phyloP scores from a whole-genome alignment of 2,888 invertebrate genomes.

The Platerodrilus igneus region DNA sequence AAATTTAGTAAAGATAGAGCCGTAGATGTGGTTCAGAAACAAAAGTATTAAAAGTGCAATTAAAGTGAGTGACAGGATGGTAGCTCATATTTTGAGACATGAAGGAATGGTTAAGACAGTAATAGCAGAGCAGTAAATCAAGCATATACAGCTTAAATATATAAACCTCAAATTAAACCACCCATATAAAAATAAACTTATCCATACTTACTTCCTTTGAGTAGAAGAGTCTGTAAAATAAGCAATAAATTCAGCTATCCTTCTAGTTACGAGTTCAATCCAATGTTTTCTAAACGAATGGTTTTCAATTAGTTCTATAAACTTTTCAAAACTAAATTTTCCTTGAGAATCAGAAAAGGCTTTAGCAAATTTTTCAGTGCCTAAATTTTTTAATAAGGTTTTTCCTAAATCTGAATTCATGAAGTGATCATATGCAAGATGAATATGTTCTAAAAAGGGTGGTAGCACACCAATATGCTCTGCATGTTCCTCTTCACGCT shows the following conservation, averaged over 20 bases:
- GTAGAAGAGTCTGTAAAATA: constrained; percentile 72
- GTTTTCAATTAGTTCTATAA: constrained; percentile 75
- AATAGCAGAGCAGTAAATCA: no score
- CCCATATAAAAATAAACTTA: background rate
- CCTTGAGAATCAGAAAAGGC: constrained; percentile 66
- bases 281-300: constrained; percentile 74
- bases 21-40: no score
- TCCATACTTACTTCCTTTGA: constrained; percentile 59
- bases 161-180: background rate
- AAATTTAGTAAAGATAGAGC: no score
- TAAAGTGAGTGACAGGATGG: no score
- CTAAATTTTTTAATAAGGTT: constrained; percentile 68
- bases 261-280: constrained; percentile 71
- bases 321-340: constrained; percentile 64
- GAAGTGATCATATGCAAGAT: constrained; percentile 74
- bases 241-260: constrained; percentile 68
- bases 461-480: constrained; percentile 70
- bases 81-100: no score
- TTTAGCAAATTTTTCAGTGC: constrained; percentile 64
- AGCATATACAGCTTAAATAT: no score
- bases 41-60: no score
- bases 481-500: constrained; percentile 60
- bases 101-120: no score
- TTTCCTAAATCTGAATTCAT: constrained; percentile 73
- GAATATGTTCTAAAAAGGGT: constrained; percentile 63